These are phyloP conservation scores for Ciconia stormi DNA, from an alignment of 2,113 vertebrate genomes.

Conservation along the genomic window DNA sequence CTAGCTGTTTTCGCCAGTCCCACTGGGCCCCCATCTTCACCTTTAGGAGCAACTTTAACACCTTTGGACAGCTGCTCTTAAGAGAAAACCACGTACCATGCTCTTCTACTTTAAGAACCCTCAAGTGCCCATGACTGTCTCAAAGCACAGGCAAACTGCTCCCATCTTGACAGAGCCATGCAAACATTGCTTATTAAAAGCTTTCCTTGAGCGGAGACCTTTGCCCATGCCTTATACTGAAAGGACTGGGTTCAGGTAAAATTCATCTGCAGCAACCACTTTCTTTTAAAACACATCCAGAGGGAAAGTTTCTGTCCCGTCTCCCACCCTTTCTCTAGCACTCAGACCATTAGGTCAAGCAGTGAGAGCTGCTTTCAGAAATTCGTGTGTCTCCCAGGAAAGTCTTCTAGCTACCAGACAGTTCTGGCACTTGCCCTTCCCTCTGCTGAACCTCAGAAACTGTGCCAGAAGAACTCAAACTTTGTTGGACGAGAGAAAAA, in stretches of 20 bases:
- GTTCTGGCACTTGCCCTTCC: not conserved
- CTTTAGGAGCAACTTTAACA: not conserved
- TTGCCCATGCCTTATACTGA: not conserved
- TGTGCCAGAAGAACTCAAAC: not conserved
- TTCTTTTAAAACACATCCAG: not conserved
- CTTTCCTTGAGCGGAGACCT: not conserved
- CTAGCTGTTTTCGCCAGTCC: not conserved
- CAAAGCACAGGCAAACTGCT: not conserved
- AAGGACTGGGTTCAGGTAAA: not conserved
- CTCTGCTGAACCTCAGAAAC: not conserved
- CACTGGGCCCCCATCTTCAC: not conserved
- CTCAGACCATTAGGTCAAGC: not conserved
- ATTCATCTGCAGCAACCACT: not conserved
- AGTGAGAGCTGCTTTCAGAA: not conserved
- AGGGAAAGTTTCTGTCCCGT: not conserved
- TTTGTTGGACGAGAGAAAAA: not conserved
- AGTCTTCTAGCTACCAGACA: not conserved
- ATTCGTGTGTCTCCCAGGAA: not conserved
- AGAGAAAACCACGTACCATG: accelerated
- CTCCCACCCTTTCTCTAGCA: not conserved
- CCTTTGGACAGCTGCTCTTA: not conserved
- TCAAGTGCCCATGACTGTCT: accelerated
- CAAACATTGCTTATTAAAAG: not conserved
- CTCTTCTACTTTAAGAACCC: not conserved
- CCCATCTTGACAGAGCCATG: not conserved